Conservation (phyloP, 2,797 vertebrate genomes). For the Gymnoscopelus microlampas region DNA sequence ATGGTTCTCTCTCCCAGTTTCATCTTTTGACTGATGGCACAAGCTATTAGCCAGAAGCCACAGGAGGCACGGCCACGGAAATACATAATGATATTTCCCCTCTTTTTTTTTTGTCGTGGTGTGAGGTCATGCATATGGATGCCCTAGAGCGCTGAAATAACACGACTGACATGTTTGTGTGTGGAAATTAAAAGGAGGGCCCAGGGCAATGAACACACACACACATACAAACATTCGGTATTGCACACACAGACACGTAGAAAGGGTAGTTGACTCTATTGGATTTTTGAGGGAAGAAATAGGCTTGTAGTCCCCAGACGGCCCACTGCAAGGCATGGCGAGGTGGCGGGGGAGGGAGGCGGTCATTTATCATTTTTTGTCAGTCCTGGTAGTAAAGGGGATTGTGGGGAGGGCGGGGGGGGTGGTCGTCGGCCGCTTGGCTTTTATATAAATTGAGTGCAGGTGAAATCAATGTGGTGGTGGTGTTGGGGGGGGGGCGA, state of each 20-base stretch:
- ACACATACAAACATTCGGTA: conserved; percentile 1
- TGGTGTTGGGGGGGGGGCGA: conserved; percentile 44
- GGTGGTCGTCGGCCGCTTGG: not conserved
- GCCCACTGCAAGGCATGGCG: conserved; percentile 54
- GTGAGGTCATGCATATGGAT: conserved; percentile 66
- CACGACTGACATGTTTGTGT: conserved; percentile 54
- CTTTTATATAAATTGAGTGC: conserved; percentile 80
- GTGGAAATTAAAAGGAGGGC: conserved; percentile 54
- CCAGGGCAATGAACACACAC: conserved; percentile 18
- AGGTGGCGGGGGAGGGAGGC: conserved; percentile 20
- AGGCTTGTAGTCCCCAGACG: conserved; percentile 70
- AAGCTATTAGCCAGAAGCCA: conserved; percentile 53
- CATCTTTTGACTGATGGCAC: conserved; percentile 61
- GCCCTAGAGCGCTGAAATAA: conserved; percentile 56
- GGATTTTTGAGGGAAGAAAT: conserved; percentile 74
- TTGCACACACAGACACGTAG: conserved; percentile 4
- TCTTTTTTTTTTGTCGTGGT: conserved; percentile 35
- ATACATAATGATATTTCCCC: conserved; percentile 36
- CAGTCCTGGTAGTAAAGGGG: conserved; percentile 58
- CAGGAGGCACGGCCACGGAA: conserved; percentile 27
- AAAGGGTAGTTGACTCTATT: conserved; percentile 64
- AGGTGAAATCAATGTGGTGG: conserved; percentile 79
- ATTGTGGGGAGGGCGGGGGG: conserved; percentile 27
- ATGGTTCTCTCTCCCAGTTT: conserved; percentile 21
- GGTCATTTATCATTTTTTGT: conserved; percentile 81